These are phyloP conservation scores for Pocillopora damicornis DNA, from an alignment of 64 coral and sea anemone genomes.

Conservation along the genomic window DNA sequence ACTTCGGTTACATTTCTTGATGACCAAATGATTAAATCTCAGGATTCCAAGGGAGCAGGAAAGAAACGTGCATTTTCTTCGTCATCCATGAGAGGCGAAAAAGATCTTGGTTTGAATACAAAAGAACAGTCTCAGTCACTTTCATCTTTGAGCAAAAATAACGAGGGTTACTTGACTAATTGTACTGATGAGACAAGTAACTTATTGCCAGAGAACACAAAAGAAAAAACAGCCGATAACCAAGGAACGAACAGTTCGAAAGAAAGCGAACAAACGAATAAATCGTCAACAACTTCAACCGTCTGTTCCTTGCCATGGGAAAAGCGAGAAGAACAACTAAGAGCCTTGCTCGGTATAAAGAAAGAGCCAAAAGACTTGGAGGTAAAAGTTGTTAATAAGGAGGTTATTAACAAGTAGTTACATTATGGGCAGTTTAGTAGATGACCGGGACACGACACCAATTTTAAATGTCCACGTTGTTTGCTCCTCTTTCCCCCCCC, in stretches of 20 bases:
- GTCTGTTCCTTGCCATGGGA: not conserved
- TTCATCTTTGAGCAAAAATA: not conserved
- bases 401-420: no score
- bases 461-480: not conserved
- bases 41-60: not conserved
- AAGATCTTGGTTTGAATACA: not conserved
- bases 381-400: constrained; percentile 15
- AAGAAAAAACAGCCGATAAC: not conserved
- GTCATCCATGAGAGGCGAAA: not conserved
- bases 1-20: not conserved
- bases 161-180: not conserved
- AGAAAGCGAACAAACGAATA: not conserved
- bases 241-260: not conserved
- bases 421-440: no score
- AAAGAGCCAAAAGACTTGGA: constrained; percentile 31
- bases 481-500: no score
- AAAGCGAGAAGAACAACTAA: constrained; percentile 33
- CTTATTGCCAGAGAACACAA: not conserved
- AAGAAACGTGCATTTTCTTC: not conserved
- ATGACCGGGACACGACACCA: no score
- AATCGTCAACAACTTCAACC: not conserved
- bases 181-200: not conserved
- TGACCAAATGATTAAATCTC: not conserved
- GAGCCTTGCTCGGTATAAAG: constrained; percentile 45
- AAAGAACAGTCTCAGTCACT: not conserved